phyloP scores from a whole-genome alignment of 1,140 invertebrate genomes.

The Drosophila saltans region DNA sequence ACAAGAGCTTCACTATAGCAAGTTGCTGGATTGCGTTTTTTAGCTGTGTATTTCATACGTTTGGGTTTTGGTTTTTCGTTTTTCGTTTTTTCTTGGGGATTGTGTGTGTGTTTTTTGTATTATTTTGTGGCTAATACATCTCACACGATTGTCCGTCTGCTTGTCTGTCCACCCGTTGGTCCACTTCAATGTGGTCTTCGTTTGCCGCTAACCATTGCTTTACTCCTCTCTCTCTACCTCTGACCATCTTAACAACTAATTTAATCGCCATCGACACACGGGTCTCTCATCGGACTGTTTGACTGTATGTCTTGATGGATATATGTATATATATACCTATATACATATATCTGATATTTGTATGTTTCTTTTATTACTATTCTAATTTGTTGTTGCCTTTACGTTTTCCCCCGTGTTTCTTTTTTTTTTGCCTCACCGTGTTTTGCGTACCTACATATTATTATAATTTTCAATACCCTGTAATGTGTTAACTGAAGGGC shows the following conservation, averaged over 20 bases:
- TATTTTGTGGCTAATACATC: constrained; percentile 36
- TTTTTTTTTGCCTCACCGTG: constrained; percentile 24
- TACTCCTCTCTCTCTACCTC: constrained; percentile 3
- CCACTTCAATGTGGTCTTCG: constrained; percentile 61
- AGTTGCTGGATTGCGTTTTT: constrained; percentile 59
- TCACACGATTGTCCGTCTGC: constrained; percentile 40
- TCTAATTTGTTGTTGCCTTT: constrained; percentile 68
- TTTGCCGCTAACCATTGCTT: background rate
- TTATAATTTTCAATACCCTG: background rate
- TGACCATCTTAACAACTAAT: constrained; percentile 54
- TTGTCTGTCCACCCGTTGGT: constrained; percentile 61
- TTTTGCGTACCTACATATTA: constrained; percentile 6
- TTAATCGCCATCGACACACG: constrained; percentile 62
- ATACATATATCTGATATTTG: constrained; percentile 37
- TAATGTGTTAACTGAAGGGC: background rate
- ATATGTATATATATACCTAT: background rate
- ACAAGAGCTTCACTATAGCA: constrained; percentile 63
- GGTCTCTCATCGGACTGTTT: constrained; percentile 22
- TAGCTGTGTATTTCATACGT: constrained; percentile 18
- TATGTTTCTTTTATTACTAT: constrained; percentile 73
- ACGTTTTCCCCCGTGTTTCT: constrained; percentile 29
- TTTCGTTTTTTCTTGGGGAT: background rate
- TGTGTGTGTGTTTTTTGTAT: constrained; percentile 23
- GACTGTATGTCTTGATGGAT: constrained; percentile 12
- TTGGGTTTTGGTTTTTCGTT: constrained; percentile 19